phyloP scores from a whole-genome alignment of 2,113 vertebrate species.

The Callaeas wilsoni region DNA sequence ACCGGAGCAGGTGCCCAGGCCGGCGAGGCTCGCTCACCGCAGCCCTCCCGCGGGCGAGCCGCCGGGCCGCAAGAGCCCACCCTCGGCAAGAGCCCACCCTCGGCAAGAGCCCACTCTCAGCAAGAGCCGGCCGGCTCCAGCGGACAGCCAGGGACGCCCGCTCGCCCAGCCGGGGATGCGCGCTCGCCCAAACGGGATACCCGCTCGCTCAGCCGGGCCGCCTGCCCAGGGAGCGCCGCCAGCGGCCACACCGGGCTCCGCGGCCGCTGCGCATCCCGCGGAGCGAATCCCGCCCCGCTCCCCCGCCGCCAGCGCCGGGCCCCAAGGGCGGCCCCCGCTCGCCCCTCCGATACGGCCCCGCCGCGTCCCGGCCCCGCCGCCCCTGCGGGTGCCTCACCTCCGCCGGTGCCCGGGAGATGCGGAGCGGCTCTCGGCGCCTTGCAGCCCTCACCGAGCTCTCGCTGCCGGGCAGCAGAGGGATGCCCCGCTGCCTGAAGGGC shows the following conservation, averaged over 20 bases:
- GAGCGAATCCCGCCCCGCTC: background rate
- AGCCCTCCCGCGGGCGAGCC: background rate
- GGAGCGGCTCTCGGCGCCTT: background rate
- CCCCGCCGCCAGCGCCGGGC: background rate
- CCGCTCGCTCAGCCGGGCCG: background rate
- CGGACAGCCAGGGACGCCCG: background rate
- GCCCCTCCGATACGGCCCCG: background rate
- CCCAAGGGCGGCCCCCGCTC: background rate
- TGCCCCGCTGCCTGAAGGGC: background rate
- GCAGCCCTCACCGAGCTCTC: background rate
- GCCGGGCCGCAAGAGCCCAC: background rate
- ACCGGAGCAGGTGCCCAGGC: background rate
- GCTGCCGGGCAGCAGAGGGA: background rate
- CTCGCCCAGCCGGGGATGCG: background rate
- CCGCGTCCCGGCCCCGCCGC: background rate
- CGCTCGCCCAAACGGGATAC: background rate
- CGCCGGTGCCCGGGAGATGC: background rate
- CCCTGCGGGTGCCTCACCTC: background rate
- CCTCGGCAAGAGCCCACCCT: background rate
- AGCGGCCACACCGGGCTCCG: background rate
- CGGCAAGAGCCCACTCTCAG: too few species aligned
- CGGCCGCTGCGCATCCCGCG: background rate
- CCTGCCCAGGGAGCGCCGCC: background rate
- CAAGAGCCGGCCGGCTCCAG: background rate
- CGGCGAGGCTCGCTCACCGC: background rate